A percentile compares a stretch with the other conserved stretches of the same genome.
These are phyloP conservation scores for Myathropa florea DNA, from an alignment of 2,888 invertebrate species.

Conservation along the genomic window DNA sequence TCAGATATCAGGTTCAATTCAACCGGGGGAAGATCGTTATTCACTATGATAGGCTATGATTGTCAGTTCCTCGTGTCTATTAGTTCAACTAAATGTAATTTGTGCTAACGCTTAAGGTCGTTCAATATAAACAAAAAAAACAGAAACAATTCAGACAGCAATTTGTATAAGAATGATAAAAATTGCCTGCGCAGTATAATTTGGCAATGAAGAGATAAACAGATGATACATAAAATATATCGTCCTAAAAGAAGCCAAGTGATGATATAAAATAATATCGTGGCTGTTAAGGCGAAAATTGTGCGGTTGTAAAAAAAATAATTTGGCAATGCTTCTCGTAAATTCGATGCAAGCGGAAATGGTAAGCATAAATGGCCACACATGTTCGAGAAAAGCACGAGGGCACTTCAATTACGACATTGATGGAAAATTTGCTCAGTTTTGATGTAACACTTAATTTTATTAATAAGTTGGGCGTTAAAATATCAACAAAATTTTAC, in stretches of 20 bases:
- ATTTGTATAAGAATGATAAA: not conserved
- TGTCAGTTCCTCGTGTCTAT: not conserved
- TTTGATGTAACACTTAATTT: not conserved
- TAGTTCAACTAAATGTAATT: not conserved
- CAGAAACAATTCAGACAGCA: not conserved
- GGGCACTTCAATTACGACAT: not conserved
- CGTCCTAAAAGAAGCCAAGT: not conserved
- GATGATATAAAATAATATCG: not conserved
- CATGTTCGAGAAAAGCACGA: not conserved
- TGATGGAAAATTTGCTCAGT: not conserved
- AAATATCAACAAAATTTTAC: not conserved
- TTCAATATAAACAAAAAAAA: not conserved
- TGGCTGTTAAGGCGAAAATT: not conserved
- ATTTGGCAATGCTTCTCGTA: not conserved
- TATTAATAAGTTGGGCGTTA: not conserved
- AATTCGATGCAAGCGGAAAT: not conserved
- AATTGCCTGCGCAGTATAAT: not conserved
- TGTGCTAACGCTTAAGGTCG: not conserved
- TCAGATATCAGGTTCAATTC: not conserved
- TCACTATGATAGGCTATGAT: not conserved
- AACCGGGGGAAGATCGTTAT: not conserved
- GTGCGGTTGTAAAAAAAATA: not conserved
- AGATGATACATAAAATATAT: not conserved
- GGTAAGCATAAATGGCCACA: not conserved
- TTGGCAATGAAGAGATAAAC: not conserved